Evolutionary conservation across 2,797 vertebrate species (phyloP), one percentile per base, ranked within the genome.

Genomic region (Erpetoichthys calabaricus): DNA sequence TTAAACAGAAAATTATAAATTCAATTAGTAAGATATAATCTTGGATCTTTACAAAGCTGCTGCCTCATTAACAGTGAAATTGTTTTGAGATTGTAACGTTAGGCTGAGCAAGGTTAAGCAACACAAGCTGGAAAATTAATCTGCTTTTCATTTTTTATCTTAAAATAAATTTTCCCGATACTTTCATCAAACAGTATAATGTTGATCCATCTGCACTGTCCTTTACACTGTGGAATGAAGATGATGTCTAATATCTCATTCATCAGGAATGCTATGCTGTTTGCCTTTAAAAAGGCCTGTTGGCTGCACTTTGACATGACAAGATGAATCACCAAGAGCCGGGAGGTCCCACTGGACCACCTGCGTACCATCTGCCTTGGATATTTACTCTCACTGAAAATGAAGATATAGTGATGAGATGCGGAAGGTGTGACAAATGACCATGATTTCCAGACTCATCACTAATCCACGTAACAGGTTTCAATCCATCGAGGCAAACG

Each of bases 351-450:
- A n/a, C n/a, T 1, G 44, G 61, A 59, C 53, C 61, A 62, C 57
- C 61, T 62, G 61, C 41, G 57, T 42, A 56, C 57, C 57, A 59
- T 52, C 53, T 56, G 53, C 45, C 4, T 4, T 7, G 7, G 10
- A 25, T 41, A 46, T 52, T 59, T 55, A 42, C 57, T 56, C 47
- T 5, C 3, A 46, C 45, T 47, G 2, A 6, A 56, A 58, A 56
- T 58, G 43, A 59, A 62, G 53, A 62, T 57, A 54, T 59, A 57
- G 64, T 55, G 67, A 63, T 62, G 61, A 57, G 64, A 69, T 61
- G 63, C 60, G 59, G 63, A 58, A 64, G 65, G 64, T 67, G 65
- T 60, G 62, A 60, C 52, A 63, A 60, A 70, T 65, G 70, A 67
- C 62, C 59, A 59, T 41, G 45, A 64, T 62, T 56, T 62, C 63